Evolutionary conservation across 92 coral and sea anemone genomes (phyloP).

Genomic region (Phymanthus crucifer): DNA sequence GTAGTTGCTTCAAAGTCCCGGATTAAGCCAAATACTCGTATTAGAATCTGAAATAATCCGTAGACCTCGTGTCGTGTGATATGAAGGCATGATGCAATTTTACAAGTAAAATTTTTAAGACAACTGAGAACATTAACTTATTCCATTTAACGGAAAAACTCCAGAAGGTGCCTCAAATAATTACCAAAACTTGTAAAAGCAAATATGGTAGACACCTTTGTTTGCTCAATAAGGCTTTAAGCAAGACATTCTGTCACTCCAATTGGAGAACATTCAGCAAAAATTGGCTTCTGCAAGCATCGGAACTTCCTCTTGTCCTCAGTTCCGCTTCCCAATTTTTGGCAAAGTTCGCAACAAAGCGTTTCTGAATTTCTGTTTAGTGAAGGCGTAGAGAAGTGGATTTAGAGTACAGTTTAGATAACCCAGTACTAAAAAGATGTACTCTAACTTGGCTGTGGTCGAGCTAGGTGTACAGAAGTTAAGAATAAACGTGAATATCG

Average conservation of each 20-base stretch:
- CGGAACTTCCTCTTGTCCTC: slow-evolving; percentile 3
- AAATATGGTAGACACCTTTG: not conserved
- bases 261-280: not conserved
- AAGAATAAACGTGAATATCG: slow-evolving; percentile 58
- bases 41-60: not conserved
- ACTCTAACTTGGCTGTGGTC: slow-evolving; percentile 55
- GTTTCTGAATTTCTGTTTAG: slow-evolving; percentile 75
- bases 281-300: not conserved
- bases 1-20: not conserved
- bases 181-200: not conserved
- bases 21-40: not conserved
- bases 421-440: slow-evolving; percentile 64
- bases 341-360: slow-evolving; percentile 73
- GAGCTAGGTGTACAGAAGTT: slow-evolving; percentile 46
- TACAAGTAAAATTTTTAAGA: too few relatives aligned
- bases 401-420: slow-evolving; percentile 75
- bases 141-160: not conserved
- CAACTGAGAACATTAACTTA: too few relatives aligned
- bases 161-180: not conserved
- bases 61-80: not conserved
- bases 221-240: not conserved
- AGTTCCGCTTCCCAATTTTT: slow-evolving; percentile 10
- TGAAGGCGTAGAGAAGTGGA: slow-evolving; percentile 80
- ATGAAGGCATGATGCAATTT: too few relatives aligned
- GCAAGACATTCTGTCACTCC: not conserved